These are phyloP conservation scores for Eupithecia exiguata DNA, from an alignment of 2,888 invertebrate species.

Conservation along the genomic window DNA sequence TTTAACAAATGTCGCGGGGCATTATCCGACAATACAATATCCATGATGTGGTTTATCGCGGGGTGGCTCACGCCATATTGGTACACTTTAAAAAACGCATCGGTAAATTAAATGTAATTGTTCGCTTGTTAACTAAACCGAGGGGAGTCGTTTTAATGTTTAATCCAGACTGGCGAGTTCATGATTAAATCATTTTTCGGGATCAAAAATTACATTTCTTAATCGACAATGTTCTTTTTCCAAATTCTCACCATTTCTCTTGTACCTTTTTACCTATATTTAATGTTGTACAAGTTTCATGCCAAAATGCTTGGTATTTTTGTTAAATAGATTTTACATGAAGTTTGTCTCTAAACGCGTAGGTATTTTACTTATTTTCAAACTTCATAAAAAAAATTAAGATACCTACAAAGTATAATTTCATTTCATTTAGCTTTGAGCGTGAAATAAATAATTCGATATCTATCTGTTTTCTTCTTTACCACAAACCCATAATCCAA, in stretches of 20 bases:
- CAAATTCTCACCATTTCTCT: neutral
- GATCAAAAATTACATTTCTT: neutral
- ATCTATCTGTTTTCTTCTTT: neutral
- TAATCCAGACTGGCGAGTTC: conserved; percentile 22
- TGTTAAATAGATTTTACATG: neutral
- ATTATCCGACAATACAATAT: conserved; percentile 63
- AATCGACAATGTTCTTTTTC: neutral
- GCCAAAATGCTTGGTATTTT: neutral
- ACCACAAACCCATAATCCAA: neutral
- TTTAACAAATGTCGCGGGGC: conserved; percentile 81
- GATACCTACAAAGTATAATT: too few species aligned
- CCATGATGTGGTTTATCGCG: conserved; percentile 53
- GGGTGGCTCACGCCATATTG: conserved; percentile 68
- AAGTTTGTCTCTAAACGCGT: neutral
- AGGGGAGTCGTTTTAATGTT: conserved; percentile 55
- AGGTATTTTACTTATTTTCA: neutral
- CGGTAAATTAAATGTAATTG: conserved; percentile 83
- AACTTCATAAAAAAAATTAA: neutral
- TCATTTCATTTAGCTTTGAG: neutral
- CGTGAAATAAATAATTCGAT: neutral
- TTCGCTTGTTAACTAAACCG: conserved; percentile 76
- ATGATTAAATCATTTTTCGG: conserved; percentile 36
- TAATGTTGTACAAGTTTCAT: neutral
- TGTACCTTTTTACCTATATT: neutral
- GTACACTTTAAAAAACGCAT: conserved; percentile 80